Evolutionary conservation across 2,888 invertebrate species (phyloP).

Genomic region (Drosophila algonquin): DNA sequence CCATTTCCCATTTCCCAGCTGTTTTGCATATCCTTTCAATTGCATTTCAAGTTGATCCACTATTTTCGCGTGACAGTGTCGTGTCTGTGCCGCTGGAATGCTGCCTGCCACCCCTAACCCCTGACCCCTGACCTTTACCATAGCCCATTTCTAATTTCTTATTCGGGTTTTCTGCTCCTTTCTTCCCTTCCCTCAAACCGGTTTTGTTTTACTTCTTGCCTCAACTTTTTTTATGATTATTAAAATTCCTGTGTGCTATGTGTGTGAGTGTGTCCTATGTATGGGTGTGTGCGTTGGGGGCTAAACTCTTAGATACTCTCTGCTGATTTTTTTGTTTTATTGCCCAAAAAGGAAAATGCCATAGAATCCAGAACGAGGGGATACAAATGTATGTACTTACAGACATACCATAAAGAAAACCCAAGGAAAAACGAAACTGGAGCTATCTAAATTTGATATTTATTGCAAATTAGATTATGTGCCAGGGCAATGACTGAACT

Average conservation of each 20-base stretch:
- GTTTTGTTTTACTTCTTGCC: constrained; percentile 30
- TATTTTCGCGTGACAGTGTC: constrained; percentile 52
- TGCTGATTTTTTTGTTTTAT: constrained; percentile 26
- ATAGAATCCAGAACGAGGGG: constrained; percentile 8
- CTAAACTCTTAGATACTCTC: constrained; percentile 16
- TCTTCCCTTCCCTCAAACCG: constrained; percentile 26
- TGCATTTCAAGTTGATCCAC: constrained; percentile 70
- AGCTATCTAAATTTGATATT: constrained; percentile 27
- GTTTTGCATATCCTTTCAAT: constrained; percentile 64
- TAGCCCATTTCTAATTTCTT: constrained; percentile 11
- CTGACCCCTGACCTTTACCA: constrained; percentile 13
- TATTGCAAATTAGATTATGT: constrained; percentile 37
- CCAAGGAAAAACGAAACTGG: background rate
- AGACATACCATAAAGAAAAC: background rate
- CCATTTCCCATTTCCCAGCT: background rate
- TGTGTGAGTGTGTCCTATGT: background rate
- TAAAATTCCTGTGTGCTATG: constrained; percentile 42
- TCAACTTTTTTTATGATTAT: constrained; percentile 63
- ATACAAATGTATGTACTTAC: background rate
- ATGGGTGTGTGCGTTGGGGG: background rate
- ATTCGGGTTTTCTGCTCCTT: constrained; percentile 7
- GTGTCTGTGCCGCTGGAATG: background rate
- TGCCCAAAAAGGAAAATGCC: constrained; percentile 22
- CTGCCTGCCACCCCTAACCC: constrained; percentile 12
- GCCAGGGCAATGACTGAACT: constrained; percentile 1